Conservation (phyloP, 2,113 vertebrate genomes). For the Thamnaconus septentrionalis region DNA sequence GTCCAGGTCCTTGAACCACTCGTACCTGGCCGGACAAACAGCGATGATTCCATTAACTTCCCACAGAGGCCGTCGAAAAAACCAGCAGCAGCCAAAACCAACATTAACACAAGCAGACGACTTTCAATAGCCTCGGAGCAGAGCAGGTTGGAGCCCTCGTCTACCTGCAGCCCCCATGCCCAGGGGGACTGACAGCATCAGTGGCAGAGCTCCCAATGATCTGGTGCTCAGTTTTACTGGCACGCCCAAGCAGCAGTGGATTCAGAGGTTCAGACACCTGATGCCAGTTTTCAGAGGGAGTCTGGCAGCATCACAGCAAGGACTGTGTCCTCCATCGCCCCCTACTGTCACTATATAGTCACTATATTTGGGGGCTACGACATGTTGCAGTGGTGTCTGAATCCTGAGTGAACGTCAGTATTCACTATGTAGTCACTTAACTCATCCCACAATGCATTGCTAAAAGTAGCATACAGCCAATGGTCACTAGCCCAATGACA, state of each 20-base stretch:
- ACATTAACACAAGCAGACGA: constrained; percentile 54
- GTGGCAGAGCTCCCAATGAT: constrained; percentile 47
- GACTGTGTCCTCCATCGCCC: too few relatives aligned
- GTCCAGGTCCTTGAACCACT: constrained; percentile 92
- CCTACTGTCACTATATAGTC: too few relatives aligned
- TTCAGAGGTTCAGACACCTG: too few relatives aligned
- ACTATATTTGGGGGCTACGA: too few relatives aligned
- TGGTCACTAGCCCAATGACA: too few relatives aligned
- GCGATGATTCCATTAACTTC: too few relatives aligned
- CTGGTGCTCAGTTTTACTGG: constrained; percentile 44
- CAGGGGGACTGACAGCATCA: constrained; percentile 29
- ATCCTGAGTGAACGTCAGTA: too few relatives aligned
- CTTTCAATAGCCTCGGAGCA: constrained; percentile 29
- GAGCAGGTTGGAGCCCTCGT: constrained; percentile 19
- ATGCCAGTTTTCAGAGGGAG: constrained; percentile 46
- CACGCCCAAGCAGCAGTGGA: constrained; percentile 4
- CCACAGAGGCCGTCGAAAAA: neutral
- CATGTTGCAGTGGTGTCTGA: too few relatives aligned
- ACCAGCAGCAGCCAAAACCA: constrained; percentile 16
- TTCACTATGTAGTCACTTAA: too few relatives aligned
- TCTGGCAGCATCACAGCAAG: constrained; percentile 16
- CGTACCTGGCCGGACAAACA: constrained; percentile 76
- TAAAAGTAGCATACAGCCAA: too few relatives aligned
- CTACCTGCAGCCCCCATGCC: constrained; percentile 17
- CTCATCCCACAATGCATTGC: too few relatives aligned